Conservation (phyloP, 2,797 vertebrate genomes). For the Simalia tracyae region DNA sequence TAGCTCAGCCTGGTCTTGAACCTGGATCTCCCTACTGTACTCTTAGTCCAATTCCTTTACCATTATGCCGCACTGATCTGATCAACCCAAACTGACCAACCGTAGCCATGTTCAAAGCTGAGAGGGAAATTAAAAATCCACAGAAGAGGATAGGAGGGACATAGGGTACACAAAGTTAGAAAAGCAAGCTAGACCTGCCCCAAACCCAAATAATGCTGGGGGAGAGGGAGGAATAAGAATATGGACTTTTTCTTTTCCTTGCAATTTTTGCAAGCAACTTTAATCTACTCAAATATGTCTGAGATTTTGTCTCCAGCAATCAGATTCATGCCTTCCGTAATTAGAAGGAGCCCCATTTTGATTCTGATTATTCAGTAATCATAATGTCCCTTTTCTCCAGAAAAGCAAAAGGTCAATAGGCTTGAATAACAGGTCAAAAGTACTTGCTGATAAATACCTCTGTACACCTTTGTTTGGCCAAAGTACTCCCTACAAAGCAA, state of each 20-base stretch:
- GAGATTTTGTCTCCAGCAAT: background rate
- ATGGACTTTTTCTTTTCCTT: background rate
- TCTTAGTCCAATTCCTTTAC: too few relatives aligned
- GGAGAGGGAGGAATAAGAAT: background rate
- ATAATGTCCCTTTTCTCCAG: background rate
- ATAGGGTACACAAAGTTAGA: background rate
- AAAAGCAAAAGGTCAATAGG: background rate
- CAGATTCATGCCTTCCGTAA: background rate
- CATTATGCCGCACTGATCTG: background rate
- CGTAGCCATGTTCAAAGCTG: background rate
- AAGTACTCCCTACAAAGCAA: slow-evolving; percentile 11
- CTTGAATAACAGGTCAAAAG: background rate
- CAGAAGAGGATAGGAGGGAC: background rate
- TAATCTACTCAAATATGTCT: background rate
- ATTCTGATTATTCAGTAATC: background rate
- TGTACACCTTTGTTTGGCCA: background rate
- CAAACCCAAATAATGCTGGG: background rate
- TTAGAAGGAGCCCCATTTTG: background rate
- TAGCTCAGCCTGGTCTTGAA: background rate
- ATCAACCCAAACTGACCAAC: background rate
- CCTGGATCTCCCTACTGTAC: background rate
- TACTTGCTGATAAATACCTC: background rate
- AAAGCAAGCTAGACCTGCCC: background rate
- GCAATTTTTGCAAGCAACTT: background rate
- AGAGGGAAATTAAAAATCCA: background rate